Evolutionary conservation across 2,797 vertebrate species (phyloP).

Genomic region (Tapirus indicus): DNA sequence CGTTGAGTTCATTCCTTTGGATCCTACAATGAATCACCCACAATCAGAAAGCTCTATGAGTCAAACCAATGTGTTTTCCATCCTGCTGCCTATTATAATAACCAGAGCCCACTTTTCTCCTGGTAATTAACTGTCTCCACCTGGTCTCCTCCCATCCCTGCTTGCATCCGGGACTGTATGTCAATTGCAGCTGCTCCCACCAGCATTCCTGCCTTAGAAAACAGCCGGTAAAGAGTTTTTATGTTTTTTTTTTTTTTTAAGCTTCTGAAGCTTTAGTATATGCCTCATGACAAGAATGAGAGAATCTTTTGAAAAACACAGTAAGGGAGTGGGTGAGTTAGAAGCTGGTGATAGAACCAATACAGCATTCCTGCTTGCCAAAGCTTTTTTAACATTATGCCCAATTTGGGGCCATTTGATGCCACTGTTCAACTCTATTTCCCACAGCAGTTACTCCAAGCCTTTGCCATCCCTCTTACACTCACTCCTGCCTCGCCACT

Average conservation of each 20-base stretch:
- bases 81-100: not conserved
- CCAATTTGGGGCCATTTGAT: not conserved
- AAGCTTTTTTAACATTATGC: not conserved
- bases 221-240: not conserved
- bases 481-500: not conserved
- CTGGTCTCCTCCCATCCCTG: conserved; percentile 12
- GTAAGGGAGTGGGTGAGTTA: not conserved
- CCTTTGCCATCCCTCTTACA: not conserved
- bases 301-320: not conserved
- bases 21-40: conserved; percentile 17
- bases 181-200: conserved; percentile 54
- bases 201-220: conserved; percentile 36
- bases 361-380: not conserved
- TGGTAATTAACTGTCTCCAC: conserved; percentile 69
- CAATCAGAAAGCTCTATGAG: conserved; percentile 18
- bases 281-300: not conserved
- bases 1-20: conserved; percentile 8
- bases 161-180: conserved; percentile 47
- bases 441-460: not conserved
- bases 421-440: not conserved
- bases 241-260: not conserved
- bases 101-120: not conserved
- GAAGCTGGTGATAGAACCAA: not conserved
- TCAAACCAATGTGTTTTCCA: not conserved
- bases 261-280: conserved; percentile 28